These are phyloP conservation scores for Pardalotus punctatus DNA, from an alignment of 2,113 vertebrate species.

Conservation along the genomic window DNA sequence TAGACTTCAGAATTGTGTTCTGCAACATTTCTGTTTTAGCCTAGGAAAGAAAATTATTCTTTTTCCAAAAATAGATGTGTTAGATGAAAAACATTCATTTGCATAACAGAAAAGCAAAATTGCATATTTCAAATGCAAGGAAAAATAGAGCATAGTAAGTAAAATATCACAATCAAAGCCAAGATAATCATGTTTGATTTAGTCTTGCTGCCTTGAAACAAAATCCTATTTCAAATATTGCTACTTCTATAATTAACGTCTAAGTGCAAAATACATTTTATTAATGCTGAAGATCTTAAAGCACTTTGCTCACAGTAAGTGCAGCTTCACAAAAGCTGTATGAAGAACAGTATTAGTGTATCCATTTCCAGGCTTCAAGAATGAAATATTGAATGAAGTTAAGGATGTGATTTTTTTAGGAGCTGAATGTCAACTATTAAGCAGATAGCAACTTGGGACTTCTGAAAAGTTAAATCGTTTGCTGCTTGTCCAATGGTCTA, in stretches of 20 bases:
- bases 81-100: constrained; percentile 51
- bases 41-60: not conserved
- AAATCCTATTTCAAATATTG: constrained; percentile 47
- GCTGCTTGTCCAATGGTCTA: not conserved
- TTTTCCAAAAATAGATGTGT: constrained; percentile 39
- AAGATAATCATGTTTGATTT: constrained; percentile 60
- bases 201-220: constrained; percentile 38
- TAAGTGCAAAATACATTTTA: constrained; percentile 55
- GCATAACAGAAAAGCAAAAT: constrained; percentile 51
- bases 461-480: not conserved
- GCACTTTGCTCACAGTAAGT: constrained; percentile 4
- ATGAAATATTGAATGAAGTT: not conserved
- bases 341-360: not conserved
- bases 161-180: constrained; percentile 49
- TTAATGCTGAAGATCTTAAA: constrained; percentile 37
- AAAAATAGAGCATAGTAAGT: constrained; percentile 41
- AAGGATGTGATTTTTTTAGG: not conserved
- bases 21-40: not conserved
- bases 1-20: not conserved
- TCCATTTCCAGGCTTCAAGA: not conserved
- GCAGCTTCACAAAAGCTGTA: not conserved
- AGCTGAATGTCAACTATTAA: not conserved
- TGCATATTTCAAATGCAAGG: constrained; percentile 25
- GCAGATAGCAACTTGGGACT: not conserved
- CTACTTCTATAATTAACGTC: constrained; percentile 36